Evolutionary conservation across 1,140 invertebrate genomes (phyloP), one percentile per base, ranked within the genome.

Genomic region (Stenopsyche tienmushanensis): DNA sequence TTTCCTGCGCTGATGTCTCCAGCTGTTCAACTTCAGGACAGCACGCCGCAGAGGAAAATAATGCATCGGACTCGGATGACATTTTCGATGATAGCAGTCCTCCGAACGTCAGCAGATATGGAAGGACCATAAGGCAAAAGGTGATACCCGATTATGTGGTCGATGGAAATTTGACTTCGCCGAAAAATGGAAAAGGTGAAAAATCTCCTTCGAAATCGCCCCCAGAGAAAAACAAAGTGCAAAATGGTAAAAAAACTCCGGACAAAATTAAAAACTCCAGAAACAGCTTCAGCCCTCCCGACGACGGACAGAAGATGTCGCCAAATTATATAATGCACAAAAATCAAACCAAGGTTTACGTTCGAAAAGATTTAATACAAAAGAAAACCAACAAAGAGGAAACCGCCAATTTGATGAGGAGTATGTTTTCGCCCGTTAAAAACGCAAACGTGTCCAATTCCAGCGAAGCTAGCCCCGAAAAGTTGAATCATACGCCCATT

Each of bases 281-380:
- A 9, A 44, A 44, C n/a, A 25, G 10, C 5, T 17, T 18, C 9
- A n/a, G n/a, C n/a, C n/a, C n/a, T n/a, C n/a, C 42, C 58, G 15
- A 50, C 5, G 42, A 53, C 24, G 23, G 5, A 10, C 10, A 18
- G 8, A 3, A 18, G 8, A 26, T 21, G n/a, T 62, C 29, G 10
- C 18, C 34, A 24, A 20, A 21, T 57, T 23, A 25, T 9, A 47
- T 47, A 47, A n/a, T 10, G 17, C 39, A 54, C n/a, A 20, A 20
- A 23, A 1, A 10, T 64, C 1, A 75, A 66, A 72, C 73, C n/a
- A 81, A 81, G 72, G 74, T 79, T 0, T 81, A 80, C 44, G 73
- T 77, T 3, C 62, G 74, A 26, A 80, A 77, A 69, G 79, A 81
- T 70, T 66, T 81, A 3, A 78, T 80, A 63, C 78, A 81, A 66